Evolutionary conservation across 2,888 invertebrate genomes (phyloP).

Genomic region (Neoitamus cyanurus): DNA sequence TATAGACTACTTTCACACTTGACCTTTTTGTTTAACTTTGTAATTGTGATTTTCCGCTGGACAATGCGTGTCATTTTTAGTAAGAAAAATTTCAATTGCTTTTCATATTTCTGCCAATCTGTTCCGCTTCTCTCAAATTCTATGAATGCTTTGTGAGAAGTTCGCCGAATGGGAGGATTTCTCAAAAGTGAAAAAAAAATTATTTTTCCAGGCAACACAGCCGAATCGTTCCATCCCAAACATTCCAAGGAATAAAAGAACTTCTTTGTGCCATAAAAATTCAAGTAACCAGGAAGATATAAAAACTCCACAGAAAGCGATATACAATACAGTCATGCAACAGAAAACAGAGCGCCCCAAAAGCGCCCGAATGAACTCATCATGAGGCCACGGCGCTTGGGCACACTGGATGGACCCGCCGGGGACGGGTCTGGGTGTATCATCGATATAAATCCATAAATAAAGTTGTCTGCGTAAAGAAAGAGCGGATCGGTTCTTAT

Average conservation of each 20-base stretch:
- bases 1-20: too few relatives aligned
- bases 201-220: neutral
- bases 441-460: conserved; percentile 29
- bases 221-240: neutral
- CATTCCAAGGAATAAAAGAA: neutral
- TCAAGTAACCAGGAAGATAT: neutral
- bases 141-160: neutral
- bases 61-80: too few relatives aligned
- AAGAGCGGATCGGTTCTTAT: conserved; percentile 6
- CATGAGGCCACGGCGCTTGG: neutral
- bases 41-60: too few relatives aligned
- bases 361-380: neutral
- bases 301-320: neutral
- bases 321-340: neutral
- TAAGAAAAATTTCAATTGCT: too few relatives aligned
- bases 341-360: neutral
- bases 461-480: conserved; percentile 20
- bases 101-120: too few relatives aligned
- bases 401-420: neutral
- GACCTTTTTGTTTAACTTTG: too few relatives aligned
- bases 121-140: too few relatives aligned
- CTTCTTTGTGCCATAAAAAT: neutral
- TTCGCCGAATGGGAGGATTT: too few relatives aligned
- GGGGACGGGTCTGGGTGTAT: neutral
- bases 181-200: too few relatives aligned